A percentile compares a stretch with the other conserved stretches of the same genome.
Conservation (phyloP, 2,888 invertebrate species). For the Xiphydria camelus region DNA sequence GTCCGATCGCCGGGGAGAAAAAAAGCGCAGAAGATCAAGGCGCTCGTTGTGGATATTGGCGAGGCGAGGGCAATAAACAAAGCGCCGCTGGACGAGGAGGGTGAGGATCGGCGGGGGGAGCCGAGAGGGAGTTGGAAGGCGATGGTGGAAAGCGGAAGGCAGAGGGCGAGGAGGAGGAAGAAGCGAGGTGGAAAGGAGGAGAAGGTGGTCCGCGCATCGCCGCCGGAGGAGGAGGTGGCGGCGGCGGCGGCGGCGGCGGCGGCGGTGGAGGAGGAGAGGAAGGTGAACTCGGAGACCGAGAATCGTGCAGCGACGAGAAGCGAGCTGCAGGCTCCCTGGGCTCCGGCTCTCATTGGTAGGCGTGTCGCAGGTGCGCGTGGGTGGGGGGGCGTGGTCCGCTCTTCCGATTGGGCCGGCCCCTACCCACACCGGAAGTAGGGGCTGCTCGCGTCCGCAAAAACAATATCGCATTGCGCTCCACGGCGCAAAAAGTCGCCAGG, state of each 20-base stretch:
- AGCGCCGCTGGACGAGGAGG: not conserved
- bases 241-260: constrained; percentile 7
- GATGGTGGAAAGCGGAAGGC: constrained; percentile 12
- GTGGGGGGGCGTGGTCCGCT: constrained; percentile 52
- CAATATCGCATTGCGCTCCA: constrained; percentile 49
- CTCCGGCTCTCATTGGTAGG: constrained; percentile 44
- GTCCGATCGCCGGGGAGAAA: no score
- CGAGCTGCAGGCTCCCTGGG: not conserved
- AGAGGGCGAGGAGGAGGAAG: constrained; percentile 12
- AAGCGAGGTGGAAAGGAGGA: constrained; percentile 9
- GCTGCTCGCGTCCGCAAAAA: constrained; percentile 41
- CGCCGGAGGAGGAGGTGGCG: constrained; percentile 5
- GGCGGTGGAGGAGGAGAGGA: constrained; percentile 10
- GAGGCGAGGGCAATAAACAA: not conserved
- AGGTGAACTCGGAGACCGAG: constrained; percentile 34
- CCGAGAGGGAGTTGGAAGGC: constrained; percentile 11
- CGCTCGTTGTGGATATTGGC: no score
- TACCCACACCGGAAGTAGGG: constrained; percentile 45
- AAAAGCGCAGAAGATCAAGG: no score
- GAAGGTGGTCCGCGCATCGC: no score
- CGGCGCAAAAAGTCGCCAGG: constrained; percentile 56
- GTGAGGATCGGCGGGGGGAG: constrained; percentile 5
- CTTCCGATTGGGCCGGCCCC: constrained; percentile 42
- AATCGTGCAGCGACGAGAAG: not conserved
- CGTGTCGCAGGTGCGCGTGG: constrained; percentile 57